phyloP scores from a whole-genome alignment of 2,888 invertebrate species.

The Thymelicus acteon region DNA sequence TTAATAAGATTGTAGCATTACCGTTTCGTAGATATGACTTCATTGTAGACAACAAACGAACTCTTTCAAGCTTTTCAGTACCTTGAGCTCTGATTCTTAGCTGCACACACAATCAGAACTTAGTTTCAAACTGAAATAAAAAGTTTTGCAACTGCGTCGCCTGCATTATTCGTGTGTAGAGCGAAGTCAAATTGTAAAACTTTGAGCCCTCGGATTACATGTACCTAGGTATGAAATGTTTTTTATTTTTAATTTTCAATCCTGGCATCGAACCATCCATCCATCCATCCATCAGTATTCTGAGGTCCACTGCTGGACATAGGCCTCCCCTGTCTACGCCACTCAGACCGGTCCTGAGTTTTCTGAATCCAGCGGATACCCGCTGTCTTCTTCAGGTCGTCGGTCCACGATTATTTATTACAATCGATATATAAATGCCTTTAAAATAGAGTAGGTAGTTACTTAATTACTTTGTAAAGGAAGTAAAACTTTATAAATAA shows the following conservation, averaged over 20 bases:
- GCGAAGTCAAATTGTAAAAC: constrained; percentile 23
- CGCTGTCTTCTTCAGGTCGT: no score
- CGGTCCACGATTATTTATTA: background rate
- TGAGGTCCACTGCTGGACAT: no score
- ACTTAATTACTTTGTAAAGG: background rate
- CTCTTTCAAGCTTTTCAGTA: background rate
- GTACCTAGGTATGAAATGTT: background rate
- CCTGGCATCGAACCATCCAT: no score
- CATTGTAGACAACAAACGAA: background rate
- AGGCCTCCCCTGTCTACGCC: no score
- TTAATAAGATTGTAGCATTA: no score
- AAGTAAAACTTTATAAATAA: background rate
- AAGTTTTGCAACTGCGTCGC: constrained; percentile 22
- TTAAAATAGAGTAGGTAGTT: background rate
- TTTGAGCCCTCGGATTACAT: constrained; percentile 13
- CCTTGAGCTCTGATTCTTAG: constrained; percentile 21
- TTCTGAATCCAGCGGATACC: no score
- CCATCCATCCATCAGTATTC: no score
- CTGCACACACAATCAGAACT: constrained; percentile 29
- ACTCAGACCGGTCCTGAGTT: no score
- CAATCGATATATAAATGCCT: background rate
- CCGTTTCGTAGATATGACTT: background rate
- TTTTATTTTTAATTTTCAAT: background rate
- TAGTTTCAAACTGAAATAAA: constrained; percentile 27
- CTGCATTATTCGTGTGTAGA: constrained; percentile 12